Evolutionary conservation across 2,797 vertebrate genomes (phyloP), one percentile per base, ranked within the genome.

Genomic region (Silurus lanzhouensis): DNA sequence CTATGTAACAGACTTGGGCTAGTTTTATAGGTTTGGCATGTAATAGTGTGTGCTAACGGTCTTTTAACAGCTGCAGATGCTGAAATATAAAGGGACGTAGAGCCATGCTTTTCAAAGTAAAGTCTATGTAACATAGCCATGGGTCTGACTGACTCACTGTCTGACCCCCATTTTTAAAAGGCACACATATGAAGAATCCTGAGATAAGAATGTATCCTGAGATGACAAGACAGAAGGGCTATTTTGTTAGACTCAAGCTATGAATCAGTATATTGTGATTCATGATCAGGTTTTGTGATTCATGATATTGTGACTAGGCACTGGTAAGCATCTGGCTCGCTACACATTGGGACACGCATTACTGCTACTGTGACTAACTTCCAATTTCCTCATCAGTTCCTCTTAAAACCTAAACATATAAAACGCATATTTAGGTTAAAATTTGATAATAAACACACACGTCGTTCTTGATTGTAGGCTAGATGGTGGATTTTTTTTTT

Each of bases 1-100:
- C 89, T 89, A 92, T 92, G 89, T 80, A 55, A 89, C 83, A 90
- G 92, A 93, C 89, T 92, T 79, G 17, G 83, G 83, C 68, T 85
- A 86, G 86, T 88, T 92, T 90, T 88, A 85, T 90, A 84, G 75
- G 89, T 91, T 88, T 67, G 75, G 52, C 64, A 46, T 57, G 70
- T 64, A 75, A 64, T 13, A 20, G 38, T 66, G 77, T 48, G 80
- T 85, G 44, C 78, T 79, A 77, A 76, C 57, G 55, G 82, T 68
- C 72, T 64, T 17, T 20, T 84, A 83, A 80, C 83, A 87, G 81
- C 76, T 82, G 27, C 27, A 82, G 57, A 66, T 84, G 22, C 57
- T 84, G 64, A 31, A 84, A 77, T 83, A 31, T 25, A 61, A 67
- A 20, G 57, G 55, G 64, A 52, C 55, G 64, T 48, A 70, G 20